Base-by-base conservation (phyloP, 2,113 vertebrate genomes). In the Dicaeum eximium region DNA sequence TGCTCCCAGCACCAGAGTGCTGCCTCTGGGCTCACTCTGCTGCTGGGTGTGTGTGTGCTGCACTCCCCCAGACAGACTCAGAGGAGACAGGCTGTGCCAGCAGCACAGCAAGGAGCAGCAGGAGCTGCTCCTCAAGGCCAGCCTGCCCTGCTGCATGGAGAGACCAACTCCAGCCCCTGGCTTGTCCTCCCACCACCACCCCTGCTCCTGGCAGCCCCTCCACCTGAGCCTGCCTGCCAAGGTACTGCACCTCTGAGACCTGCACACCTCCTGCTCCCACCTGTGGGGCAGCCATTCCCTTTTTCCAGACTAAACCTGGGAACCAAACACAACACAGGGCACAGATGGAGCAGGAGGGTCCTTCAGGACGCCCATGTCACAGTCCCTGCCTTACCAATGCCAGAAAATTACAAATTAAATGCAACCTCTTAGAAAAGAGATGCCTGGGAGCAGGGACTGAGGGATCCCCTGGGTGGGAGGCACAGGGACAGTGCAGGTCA, bases 51-150 rank as follows among this genome's bases (percentile, higher is more conserved):
- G 47, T 27, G 74, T 73, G 83, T 48, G 47, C 81, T 86, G 57
- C 6, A 5, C 48, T 80, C 40, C 56, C 67, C 73, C 3, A 2
- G 57, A 2, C 3, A 3, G 57, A 9, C 10, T 28, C 1, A 3
- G 6, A 11, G 9, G 37, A 25, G 44, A 30, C 6, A 16, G 62
- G 28, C 42, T 70, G 54, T 69, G 57, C 65, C 15, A 3, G 80
- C 50, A 54, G 51, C 45, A 25, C 35, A 42, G 12, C 40, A 17
- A n/a, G n/a, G 47, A 75, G 66, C 23, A 57, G n/a, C 19, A 50
- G 72, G 37, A 90, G 42, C 51, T 1, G 2, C 9, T 72, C 44
- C 54, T 54, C 11, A 2, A 4, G 78, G 53, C 37, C 85, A 89
- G n/a, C 61, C 64, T 31, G 69, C 38, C 74, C 69, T 31, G 28